Evolutionary conservation across 2,888 invertebrate species (phyloP), one percentile per base, ranked within the genome.

Genomic region (Dryobotodes eremita): DNA sequence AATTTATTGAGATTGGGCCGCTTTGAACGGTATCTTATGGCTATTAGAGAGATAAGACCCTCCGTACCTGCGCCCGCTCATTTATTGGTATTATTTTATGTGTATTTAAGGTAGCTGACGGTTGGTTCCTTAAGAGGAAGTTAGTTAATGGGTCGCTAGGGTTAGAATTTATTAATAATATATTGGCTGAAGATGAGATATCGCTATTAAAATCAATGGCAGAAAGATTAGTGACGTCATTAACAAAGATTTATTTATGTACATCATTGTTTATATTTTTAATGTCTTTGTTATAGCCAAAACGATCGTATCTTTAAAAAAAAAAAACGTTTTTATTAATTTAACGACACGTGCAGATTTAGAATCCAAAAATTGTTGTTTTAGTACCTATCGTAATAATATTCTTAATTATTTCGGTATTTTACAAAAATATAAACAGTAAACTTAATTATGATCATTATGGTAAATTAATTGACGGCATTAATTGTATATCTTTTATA

Each of bases 1-100:
- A 97, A 96, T 96, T 96, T 96, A 96, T 97, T 96, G 96, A 96
- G 96, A 96, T 94, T 89, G 94, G 94, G 93, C 92, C 95, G 95
- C 95, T 95, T 94, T 94, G 95, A 94, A 92, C 92, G 90, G 91
- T 90, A 90, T 92, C 92, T 92, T 91, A 90, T 90, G 91, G 93
- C 92, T 93, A 92, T 94, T 94, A 93, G 88, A 66, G 82, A 94
- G 96, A 96, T 96, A 96, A 95, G 94, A 91, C 88, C 83, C 86
- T 86, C 87, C 80, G 83, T 90, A 83, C 89, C 85, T 88, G 88
- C 71, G 81, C 90, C 91, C 91, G 93, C 89, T 89, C 92, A 89
- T 92, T 94, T 91, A 92, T 89, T 88, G 85, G 84, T 75, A 83
- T 86, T 86, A 89, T 87, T 89, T 89, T 83, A 88, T 85, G 84